Evolutionary conservation across 2,797 vertebrate species (phyloP), one percentile per base, ranked within the genome.

Genomic region (Eutrigla gurnardus): DNA sequence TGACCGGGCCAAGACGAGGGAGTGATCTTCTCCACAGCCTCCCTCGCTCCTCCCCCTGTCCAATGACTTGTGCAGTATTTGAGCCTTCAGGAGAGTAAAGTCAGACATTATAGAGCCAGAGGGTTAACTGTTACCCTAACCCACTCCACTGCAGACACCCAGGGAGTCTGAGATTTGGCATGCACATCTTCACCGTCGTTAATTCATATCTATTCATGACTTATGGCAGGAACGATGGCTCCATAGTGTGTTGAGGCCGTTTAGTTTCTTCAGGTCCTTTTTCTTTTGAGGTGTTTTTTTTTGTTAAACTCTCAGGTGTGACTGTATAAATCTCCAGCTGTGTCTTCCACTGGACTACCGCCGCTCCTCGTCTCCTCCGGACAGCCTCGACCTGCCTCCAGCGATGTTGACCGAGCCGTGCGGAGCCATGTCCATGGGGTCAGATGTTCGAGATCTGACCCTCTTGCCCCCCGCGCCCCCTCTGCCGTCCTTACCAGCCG

Each of bases 401-500:
- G 43, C 66, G 53, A 95, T 95, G 94, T 84, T 94, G 89, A 94
- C 93, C 17, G 93, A 95, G 66, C 64, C 91, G 62, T 93, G 87
- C 58, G 92, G 89, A 78, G 80, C 89, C 82, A 93, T 95, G 94
- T 96, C 98, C n/a, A 91, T 95, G 94, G 95, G 96, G 86, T 97
- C 98, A 69, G 97, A 99, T 39, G 89, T 97, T 73, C 94, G 96
- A 82, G 98, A 99, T 73, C 94, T 98, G 84, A 97, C 96, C 54
- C 93, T 99, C 85, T 88, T 98, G 61, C 35, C 90, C 53, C 75
- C 91, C 15, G 86, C 90, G 46, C 96, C 97, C 1, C 93, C 96
- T 0, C 93, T 97, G 62, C 92, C 97, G 5, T 93, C 96, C 42
- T 91, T 98, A 83, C 86, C 93, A 1, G 94, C 95, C 72, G 90